Evolutionary conservation across 2,797 vertebrate species (phyloP), one percentile per base, ranked within the genome.

Genomic region (Dicrostonyx torquatus): DNA sequence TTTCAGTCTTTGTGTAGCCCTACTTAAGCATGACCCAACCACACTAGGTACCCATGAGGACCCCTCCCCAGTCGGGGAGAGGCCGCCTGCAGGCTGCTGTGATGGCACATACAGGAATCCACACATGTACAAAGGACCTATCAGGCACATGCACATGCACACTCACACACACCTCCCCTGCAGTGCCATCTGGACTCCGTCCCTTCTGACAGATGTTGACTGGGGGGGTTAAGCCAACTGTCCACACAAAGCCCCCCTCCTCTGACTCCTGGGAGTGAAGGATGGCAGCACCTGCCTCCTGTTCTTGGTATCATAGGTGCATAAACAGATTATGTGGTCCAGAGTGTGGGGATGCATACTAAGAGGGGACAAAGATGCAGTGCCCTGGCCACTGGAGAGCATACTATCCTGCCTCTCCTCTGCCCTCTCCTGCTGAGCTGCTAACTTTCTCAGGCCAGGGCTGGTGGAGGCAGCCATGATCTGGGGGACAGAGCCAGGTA

Each of bases 181-280:
- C 18, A 90, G 66, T 37, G 87, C 98, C 98, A 97, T 98, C 97
- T 98, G 97, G 98, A 97, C 97, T 95, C 97, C 97, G 97, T 97
- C 97, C 97, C 95, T 13, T 40, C 96, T 90, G 97, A 96, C 97
- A 95, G 97, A 94, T 37, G 0, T 96, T 76, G 55, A 97, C 97
- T 93, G 96, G 97, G 31, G 94, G 94, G 10, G 26, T 95, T 10
- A 77, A 55, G 2, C 85, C 97, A 75, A 95, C 84, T 22, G 1
- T 5, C 62, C 3, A 92, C 95, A 94, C 94, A 95, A 97, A 97
- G 94, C 2, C 70, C 94, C 97, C 93, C 53, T 53, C 85, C 91
- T 84, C 95, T 76, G 55, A 87, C 82, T 92, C 92, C 92, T 0
- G 8, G 93, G 86, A 53, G 85, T 0, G 31, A 60, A 45, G 85